These are phyloP conservation scores for Eunapius fragilis DNA, from an alignment of 37 sponge, comb jelly and placozoan species.

Conservation along the genomic window DNA sequence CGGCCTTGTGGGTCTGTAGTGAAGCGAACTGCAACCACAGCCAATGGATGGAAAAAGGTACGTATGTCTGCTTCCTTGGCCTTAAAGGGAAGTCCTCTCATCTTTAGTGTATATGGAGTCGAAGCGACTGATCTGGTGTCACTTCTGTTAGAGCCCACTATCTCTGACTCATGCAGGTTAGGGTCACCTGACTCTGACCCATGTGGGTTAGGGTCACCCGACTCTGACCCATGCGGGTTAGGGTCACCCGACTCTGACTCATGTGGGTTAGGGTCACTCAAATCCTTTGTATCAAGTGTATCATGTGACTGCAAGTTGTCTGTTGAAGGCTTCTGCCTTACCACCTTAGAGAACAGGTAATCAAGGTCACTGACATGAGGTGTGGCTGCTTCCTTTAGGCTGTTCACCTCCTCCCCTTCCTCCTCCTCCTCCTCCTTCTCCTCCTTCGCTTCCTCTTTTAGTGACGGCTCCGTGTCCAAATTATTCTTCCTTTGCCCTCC, in stretches of 20 bases:
- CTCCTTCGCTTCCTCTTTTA: not conserved
- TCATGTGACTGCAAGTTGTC: not conserved
- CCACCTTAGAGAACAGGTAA: slow-evolving; percentile 64
- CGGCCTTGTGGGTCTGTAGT: slow-evolving; percentile 66
- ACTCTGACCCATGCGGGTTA: too few species aligned
- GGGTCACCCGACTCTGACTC: not conserved
- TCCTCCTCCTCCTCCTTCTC: not conserved
- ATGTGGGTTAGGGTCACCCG: not conserved
- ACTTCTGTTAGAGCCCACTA: not conserved
- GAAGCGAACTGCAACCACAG: slow-evolving; percentile 58
- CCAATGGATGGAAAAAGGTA: slow-evolving; percentile 88
- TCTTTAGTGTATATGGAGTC: slow-evolving; percentile 75
- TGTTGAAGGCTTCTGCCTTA: not conserved
- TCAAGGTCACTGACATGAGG: slow-evolving; percentile 46
- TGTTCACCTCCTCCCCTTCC: not conserved
- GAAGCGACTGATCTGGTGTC: slow-evolving; percentile 12
- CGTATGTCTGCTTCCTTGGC: slow-evolving; percentile 79
- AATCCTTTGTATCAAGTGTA: not conserved
- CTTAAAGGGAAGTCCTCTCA: slow-evolving; percentile 91
- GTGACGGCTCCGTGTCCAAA: not conserved
- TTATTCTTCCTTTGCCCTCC: not conserved
- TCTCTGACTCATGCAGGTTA: not conserved
- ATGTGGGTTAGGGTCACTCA: not conserved
- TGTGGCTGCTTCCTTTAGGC: not conserved
- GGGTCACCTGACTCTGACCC: not conserved